These are phyloP conservation scores for Chascanopsetta lugubris DNA, from an alignment of 2,113 vertebrate species.

Conservation along the genomic window DNA sequence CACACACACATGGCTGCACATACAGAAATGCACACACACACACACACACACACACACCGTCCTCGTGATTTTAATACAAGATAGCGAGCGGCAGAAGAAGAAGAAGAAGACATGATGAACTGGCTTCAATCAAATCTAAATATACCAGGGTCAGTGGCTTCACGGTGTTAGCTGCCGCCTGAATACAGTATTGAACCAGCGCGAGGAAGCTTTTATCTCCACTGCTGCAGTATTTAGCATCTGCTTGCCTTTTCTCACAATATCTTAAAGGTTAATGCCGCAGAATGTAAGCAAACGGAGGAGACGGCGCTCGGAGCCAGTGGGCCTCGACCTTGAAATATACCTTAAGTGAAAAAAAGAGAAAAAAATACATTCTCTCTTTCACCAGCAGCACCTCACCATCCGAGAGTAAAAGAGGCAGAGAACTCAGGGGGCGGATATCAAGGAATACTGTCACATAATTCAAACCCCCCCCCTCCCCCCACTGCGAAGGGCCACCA, in stretches of 20 bases:
- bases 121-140: constrained; percentile 51
- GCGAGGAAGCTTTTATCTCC: constrained; percentile 18
- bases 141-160: constrained; percentile 37
- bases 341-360: constrained; percentile 21
- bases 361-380: constrained; percentile 28
- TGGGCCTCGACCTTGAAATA: constrained; percentile 45
- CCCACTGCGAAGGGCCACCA: constrained; percentile 8
- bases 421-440: not conserved
- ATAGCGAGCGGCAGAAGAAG: constrained; percentile 2
- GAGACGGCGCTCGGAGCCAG: constrained; percentile 7
- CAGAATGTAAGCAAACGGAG: constrained; percentile 16
- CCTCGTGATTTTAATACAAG: constrained; percentile 10
- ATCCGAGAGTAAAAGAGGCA: not conserved
- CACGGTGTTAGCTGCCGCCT: constrained; percentile 18
- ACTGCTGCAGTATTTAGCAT: constrained; percentile 53
- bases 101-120: constrained; percentile 37
- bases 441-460: constrained; percentile 14
- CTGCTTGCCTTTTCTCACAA: constrained; percentile 39
- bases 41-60: not conserved
- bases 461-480: constrained; percentile 14
- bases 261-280: constrained; percentile 47
- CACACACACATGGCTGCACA: constrained; percentile 1
- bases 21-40: constrained; percentile 10
- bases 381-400: not conserved
- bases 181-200: constrained; percentile 35